Conservation (phyloP, 1,140 invertebrate genomes). For the Plodia interpunctella region DNA sequence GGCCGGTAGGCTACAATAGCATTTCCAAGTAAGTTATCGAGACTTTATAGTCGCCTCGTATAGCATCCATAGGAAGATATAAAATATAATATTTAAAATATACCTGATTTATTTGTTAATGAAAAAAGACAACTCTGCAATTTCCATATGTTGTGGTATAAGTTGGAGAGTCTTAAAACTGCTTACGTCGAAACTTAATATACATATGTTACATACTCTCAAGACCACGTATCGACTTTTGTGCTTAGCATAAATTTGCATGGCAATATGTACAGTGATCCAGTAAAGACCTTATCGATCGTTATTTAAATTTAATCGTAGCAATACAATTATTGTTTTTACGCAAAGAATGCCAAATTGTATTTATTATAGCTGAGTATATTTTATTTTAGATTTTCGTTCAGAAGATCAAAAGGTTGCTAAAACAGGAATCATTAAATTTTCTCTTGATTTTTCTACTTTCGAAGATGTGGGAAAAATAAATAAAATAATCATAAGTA, state of each 20-base stretch:
- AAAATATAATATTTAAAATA: too few species aligned
- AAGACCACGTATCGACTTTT: constrained; percentile 46
- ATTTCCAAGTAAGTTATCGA: too few species aligned
- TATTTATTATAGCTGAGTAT: not conserved
- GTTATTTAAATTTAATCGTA: constrained; percentile 26
- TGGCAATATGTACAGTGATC: constrained; percentile 35
- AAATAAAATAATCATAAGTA: too few species aligned
- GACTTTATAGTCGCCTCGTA: too few species aligned
- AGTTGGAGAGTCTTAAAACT: constrained; percentile 11
- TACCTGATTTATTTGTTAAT: too few species aligned
- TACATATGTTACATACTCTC: constrained; percentile 14
- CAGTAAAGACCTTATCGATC: constrained; percentile 18
- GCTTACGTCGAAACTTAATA: constrained; percentile 13
- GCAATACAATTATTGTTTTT: not conserved
- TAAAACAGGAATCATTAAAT: too few species aligned
- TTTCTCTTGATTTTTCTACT: too few species aligned
- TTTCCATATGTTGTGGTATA: not conserved
- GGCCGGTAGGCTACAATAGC: too few species aligned
- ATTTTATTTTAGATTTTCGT: not conserved
- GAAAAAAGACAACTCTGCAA: not conserved
- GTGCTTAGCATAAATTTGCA: constrained; percentile 57
- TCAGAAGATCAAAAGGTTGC: too few species aligned
- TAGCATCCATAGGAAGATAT: too few species aligned
- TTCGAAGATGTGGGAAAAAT: too few species aligned
- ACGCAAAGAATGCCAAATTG: not conserved